phyloP scores from a whole-genome alignment of 1,140 invertebrate genomes.

The Galendromus occidentalis region DNA sequence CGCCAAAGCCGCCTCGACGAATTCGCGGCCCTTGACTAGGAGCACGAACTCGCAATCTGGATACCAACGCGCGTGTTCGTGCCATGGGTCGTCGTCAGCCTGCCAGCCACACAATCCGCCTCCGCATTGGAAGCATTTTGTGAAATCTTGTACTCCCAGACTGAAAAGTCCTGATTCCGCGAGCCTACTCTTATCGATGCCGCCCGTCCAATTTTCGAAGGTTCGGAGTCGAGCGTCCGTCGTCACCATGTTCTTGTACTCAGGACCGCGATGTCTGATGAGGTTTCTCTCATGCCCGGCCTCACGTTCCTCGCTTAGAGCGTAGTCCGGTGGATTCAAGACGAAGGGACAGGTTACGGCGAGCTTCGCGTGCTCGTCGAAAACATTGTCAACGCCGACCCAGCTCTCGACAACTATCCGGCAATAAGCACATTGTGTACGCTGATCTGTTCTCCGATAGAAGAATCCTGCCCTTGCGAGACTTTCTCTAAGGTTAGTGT shows the following conservation, averaged over 20 bases:
- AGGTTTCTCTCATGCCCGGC: neutral
- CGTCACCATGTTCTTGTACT: neutral
- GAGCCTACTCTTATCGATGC: neutral
- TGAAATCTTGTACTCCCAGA: neutral
- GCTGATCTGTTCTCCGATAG: neutral
- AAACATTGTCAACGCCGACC: neutral
- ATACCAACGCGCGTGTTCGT: slow-evolving; percentile 64
- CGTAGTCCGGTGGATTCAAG: neutral
- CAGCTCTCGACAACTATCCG: neutral
- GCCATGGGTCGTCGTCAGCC: slow-evolving; percentile 57
- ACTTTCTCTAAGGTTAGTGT: neutral
- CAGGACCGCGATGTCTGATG: neutral
- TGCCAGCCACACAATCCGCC: slow-evolving; percentile 68
- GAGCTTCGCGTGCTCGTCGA: neutral
- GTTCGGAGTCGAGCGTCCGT: neutral
- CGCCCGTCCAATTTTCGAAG: neutral
- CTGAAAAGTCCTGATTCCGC: neutral
- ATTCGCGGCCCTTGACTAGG: slow-evolving; percentile 48
- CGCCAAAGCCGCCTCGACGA: slow-evolving; percentile 24
- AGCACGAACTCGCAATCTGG: slow-evolving; percentile 49
- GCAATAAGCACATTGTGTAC: neutral
- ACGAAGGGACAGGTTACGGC: neutral
- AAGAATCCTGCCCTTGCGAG: neutral
- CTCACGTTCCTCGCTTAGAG: neutral
- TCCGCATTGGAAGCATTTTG: slow-evolving; percentile 56